phyloP scores from a whole-genome alignment of 2,113 vertebrate species.

The Panthera leo region DNA sequence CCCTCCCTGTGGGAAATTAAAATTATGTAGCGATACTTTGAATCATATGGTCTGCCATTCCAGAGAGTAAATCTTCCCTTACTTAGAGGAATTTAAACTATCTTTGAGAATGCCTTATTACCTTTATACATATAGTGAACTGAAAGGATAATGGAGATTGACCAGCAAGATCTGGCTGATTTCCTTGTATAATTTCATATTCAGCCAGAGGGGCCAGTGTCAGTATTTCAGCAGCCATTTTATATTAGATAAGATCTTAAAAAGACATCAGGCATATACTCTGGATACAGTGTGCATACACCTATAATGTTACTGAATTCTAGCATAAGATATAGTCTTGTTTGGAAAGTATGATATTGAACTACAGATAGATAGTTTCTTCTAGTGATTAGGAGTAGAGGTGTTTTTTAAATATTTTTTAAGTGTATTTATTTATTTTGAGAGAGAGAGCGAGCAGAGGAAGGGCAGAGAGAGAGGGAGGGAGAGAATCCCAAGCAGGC shows the following conservation, averaged over 20 bases:
- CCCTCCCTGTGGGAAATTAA: not conserved
- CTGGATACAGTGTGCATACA: not conserved
- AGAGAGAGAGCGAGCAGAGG: too few relatives aligned
- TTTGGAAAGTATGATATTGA: not conserved
- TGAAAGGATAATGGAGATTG: not conserved
- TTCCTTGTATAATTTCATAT: not conserved
- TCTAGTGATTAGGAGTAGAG: not conserved
- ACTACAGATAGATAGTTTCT: not conserved
- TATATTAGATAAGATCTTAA: not conserved
- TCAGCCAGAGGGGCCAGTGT: not conserved
- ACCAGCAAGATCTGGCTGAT: not conserved
- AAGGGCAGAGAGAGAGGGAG: too few relatives aligned
- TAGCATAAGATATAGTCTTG: not conserved
- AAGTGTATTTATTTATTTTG: too few relatives aligned
- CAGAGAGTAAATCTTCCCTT: not conserved
- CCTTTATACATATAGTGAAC: not conserved
- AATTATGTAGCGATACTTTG: not conserved
- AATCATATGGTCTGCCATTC: not conserved
- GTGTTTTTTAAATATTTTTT: not conserved
- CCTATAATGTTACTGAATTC: not conserved
- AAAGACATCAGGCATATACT: not conserved
- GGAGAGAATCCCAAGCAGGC: too few relatives aligned
- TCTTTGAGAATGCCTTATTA: not conserved
- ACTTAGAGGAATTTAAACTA: not conserved
- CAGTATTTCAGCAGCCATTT: not conserved